Conservation (phyloP, 2,113 vertebrate species). For the Otolemur garnettii region DNA sequence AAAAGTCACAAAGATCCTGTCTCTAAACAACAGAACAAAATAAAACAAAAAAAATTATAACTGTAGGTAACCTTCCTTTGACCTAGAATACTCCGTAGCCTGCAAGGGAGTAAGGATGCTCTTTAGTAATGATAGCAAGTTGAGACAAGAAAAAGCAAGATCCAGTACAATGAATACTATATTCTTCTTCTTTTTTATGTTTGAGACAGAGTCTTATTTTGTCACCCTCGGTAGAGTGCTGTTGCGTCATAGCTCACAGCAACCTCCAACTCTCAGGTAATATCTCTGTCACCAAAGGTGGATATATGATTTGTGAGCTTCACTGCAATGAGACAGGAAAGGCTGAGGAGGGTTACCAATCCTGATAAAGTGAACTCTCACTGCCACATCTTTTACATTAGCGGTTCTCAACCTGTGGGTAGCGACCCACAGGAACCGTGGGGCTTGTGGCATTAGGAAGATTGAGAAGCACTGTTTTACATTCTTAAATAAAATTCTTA, state of each 20-base stretch:
- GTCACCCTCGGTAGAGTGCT: no score
- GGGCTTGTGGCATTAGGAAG: no score
- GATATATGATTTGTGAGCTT: fast-evolving
- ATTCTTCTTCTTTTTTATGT: not conserved
- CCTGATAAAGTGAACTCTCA: not conserved
- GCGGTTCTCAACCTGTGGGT: no score
- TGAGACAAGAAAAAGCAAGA: not conserved
- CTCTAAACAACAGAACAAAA: no score
- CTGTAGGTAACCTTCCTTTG: not conserved
- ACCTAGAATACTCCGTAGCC: not conserved
- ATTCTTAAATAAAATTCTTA: not conserved
- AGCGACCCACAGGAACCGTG: no score
- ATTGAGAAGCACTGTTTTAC: no score
- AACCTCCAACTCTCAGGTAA: no score
- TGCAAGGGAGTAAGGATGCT: not conserved
- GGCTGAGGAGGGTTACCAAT: not conserved
- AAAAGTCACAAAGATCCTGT: no score
- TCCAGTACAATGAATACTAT: not conserved
- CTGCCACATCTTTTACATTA: not conserved
- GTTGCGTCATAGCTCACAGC: no score
- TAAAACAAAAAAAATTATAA: not conserved
- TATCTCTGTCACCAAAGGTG: not conserved
- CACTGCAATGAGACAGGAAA: not conserved
- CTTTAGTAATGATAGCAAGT: not conserved
- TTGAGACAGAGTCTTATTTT: not conserved